A percentile compares a stretch with the other conserved stretches of the same genome.
phyloP scores from a whole-genome alignment of 2,113 vertebrate species.

The Fukomys damarensis region DNA sequence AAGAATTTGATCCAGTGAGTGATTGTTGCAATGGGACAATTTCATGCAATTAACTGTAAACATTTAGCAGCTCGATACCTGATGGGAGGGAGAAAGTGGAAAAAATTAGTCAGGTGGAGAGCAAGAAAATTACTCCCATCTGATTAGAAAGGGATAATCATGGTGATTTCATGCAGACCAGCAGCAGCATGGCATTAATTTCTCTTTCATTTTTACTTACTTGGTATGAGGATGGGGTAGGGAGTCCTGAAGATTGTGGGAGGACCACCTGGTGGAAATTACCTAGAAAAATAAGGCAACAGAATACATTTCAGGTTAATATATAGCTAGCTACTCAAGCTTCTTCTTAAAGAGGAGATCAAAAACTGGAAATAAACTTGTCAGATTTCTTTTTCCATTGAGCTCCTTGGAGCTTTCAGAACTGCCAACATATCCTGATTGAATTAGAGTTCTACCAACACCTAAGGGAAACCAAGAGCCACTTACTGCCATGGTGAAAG shows the following conservation, averaged over 20 bases:
- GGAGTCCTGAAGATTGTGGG: neutral
- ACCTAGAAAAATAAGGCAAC: neutral
- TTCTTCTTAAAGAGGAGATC: conserved; percentile 35
- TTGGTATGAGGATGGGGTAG: neutral
- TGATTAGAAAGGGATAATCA: conserved; percentile 71
- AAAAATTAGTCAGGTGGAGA: conserved; percentile 69
- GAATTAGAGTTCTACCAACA: neutral
- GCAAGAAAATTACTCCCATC: conserved; percentile 62
- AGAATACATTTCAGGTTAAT: neutral
- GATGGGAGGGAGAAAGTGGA: neutral
- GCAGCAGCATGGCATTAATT: neutral
- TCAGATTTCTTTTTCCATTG: neutral
- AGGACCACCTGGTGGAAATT: neutral
- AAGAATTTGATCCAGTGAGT: conserved; percentile 59
- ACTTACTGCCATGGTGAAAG: neutral
- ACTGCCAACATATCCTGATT: neutral
- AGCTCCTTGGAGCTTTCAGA: conserved; percentile 12
- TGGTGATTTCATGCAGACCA: conserved; percentile 54
- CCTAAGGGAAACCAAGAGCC: neutral
- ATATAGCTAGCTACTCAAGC: neutral
- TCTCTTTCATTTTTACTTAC: conserved; percentile 21
- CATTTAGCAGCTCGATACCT: conserved; percentile 43
- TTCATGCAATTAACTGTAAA: conserved; percentile 73
- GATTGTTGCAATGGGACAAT: conserved; percentile 60
- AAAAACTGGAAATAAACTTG: neutral